phyloP scores from a whole-genome alignment of 2,888 invertebrate species.

The Pedicia rivosa region DNA sequence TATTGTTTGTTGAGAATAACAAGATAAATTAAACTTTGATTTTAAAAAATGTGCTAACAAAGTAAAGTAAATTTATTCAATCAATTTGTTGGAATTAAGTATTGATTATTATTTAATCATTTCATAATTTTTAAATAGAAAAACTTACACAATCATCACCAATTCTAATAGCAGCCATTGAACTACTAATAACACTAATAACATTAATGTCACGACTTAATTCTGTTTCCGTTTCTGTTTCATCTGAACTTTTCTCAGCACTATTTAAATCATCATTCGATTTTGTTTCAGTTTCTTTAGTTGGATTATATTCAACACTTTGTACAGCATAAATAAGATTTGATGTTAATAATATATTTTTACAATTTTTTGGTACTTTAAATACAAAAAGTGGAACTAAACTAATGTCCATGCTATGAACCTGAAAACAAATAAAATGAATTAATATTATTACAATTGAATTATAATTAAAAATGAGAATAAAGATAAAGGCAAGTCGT shows the following conservation, averaged over 20 bases:
- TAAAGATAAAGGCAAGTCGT: no score
- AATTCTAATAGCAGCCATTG: constrained; percentile 26
- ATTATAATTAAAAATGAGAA: neutral
- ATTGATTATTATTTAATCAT: no score
- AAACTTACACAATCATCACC: constrained; percentile 25
- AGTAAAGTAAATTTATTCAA: no score
- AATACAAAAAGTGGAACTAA: constrained; percentile 50
- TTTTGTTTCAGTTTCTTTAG: neutral
- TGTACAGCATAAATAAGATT: constrained; percentile 44
- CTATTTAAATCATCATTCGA: neutral
- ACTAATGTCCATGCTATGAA: constrained; percentile 49
- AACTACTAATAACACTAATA: constrained; percentile 29
- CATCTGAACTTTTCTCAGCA: neutral
- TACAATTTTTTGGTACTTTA: constrained; percentile 45
- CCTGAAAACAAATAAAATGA: constrained; percentile 27
- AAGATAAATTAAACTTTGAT: no score
- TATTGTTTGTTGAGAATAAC: no score
- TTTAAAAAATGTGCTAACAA: no score
- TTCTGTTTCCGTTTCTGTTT: neutral
- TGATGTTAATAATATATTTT: constrained; percentile 47
- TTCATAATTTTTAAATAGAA: constrained; percentile 1
- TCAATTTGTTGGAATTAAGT: no score
- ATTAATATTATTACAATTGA: constrained; percentile 1
- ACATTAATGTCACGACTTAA: constrained; percentile 18
- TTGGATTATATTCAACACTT: constrained; percentile 30